Evolutionary conservation across 2,888 invertebrate species (phyloP).

Genomic region (Invenusta paracnida): DNA sequence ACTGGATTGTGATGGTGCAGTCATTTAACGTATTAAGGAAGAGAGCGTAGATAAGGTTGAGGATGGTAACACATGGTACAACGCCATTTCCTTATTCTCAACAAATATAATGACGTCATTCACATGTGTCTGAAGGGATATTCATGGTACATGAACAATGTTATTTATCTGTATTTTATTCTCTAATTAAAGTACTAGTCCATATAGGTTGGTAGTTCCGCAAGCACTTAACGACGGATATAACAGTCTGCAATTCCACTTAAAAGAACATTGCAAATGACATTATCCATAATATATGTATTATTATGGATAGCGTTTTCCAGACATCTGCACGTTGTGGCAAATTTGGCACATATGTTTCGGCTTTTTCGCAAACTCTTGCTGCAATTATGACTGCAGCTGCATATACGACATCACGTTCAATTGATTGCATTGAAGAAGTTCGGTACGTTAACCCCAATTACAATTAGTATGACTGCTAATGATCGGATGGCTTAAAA

Average conservation of each 20-base stretch:
- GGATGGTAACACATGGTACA: neutral
- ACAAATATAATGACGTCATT: neutral
- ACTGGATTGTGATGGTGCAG: too few species aligned
- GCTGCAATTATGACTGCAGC: neutral
- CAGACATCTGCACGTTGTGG: neutral
- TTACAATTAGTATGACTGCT: slow-evolving; percentile 2
- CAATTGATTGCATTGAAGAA: too few species aligned
- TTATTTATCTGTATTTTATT: too few species aligned
- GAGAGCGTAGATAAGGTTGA: neutral
- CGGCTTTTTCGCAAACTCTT: neutral
- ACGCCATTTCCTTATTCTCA: neutral
- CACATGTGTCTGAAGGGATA: slow-evolving; percentile 9
- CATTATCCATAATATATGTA: neutral
- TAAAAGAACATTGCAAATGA: neutral
- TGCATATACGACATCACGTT: neutral
- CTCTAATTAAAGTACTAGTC: too few species aligned
- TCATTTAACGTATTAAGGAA: neutral
- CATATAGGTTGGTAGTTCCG: neutral
- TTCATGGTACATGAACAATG: too few species aligned
- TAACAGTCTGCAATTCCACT: neutral
- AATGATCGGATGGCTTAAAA: neutral
- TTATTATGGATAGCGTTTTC: neutral
- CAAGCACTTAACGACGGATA: neutral
- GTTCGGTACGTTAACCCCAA: neutral
- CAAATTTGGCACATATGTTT: neutral